Evolutionary conservation across 2,113 vertebrate species (phyloP).

Genomic region (Neotoma lepida): DNA sequence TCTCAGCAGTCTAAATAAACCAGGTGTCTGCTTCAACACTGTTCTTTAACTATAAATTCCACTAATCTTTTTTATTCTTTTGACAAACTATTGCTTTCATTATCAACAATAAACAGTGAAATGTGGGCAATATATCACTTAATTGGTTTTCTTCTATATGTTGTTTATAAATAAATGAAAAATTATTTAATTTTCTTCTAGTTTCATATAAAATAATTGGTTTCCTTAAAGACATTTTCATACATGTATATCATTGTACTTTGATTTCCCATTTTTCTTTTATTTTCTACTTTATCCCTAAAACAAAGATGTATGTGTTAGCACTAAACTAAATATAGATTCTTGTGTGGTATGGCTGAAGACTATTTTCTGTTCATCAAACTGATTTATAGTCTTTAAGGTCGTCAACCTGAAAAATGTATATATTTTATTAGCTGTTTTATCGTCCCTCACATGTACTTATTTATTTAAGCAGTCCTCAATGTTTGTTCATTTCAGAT

Average conservation of each 20-base stretch:
- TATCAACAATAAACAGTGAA: neutral
- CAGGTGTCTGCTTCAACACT: neutral
- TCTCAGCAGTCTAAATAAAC: conserved; percentile 30
- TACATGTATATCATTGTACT: neutral
- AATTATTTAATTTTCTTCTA: neutral
- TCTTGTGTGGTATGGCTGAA: neutral
- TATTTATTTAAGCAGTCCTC: conserved; percentile 18
- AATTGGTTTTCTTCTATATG: neutral
- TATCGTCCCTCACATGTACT: neutral
- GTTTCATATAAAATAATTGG: neutral
- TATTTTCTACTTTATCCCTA: conserved; percentile 43
- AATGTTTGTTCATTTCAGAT: conserved; percentile 20
- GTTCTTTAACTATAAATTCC: conserved; percentile 33
- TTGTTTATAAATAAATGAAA: no score
- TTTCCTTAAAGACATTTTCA: neutral
- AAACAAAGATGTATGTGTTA: conserved; percentile 29
- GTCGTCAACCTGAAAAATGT: neutral
- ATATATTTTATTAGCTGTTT: conserved; percentile 19
- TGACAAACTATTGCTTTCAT: neutral
- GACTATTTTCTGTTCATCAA: conserved; percentile 41
- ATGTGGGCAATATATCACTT: neutral
- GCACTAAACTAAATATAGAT: neutral
- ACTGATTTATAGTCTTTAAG: neutral
- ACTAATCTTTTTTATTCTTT: neutral
- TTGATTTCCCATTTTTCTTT: conserved; percentile 1